Evolutionary conservation across 1,140 invertebrate species (phyloP).

Genomic region (Drosophila saltans): DNA sequence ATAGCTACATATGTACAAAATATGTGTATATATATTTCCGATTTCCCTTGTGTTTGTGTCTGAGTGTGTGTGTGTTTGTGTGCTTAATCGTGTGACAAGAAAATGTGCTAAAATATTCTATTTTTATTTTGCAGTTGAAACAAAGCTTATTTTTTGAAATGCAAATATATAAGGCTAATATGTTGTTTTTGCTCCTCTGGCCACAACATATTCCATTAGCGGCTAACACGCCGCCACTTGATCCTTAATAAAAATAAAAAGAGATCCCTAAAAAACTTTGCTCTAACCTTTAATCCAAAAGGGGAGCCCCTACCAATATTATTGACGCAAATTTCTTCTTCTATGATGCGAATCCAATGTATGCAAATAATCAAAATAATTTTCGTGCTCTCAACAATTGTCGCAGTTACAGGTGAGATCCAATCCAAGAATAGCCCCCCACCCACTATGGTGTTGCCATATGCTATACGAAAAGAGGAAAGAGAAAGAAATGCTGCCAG

Average conservation of each 20-base stretch:
- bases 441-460: constrained; percentile 40
- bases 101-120: constrained; percentile 75
- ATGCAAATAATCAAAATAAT: constrained; percentile 76
- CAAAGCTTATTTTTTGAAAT: constrained; percentile 52
- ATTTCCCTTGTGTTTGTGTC: constrained; percentile 35
- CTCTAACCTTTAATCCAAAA: constrained; percentile 20
- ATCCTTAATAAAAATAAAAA: constrained; percentile 55
- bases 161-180: constrained; percentile 75
- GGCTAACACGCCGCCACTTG: constrained; percentile 64
- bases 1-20: background rate
- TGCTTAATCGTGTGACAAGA: constrained; percentile 58
- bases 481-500: constrained; percentile 27
- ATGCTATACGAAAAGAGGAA: background rate
- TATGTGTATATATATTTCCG: constrained; percentile 37
- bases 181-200: constrained; percentile 71
- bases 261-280: constrained; percentile 5
- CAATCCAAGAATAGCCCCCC: constrained; percentile 26
- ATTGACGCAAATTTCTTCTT: constrained; percentile 33
- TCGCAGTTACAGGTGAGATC: constrained; percentile 76
- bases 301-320: constrained; percentile 18
- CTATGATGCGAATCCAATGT: constrained; percentile 73
- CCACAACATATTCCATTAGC: constrained; percentile 74
- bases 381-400: constrained; percentile 83
- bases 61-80: constrained; percentile 36
- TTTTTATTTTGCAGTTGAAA: constrained; percentile 78